These are phyloP conservation scores for Actinernus sp. DNA, from an alignment of 92 coral and sea anemone species.

Conservation along the genomic window DNA sequence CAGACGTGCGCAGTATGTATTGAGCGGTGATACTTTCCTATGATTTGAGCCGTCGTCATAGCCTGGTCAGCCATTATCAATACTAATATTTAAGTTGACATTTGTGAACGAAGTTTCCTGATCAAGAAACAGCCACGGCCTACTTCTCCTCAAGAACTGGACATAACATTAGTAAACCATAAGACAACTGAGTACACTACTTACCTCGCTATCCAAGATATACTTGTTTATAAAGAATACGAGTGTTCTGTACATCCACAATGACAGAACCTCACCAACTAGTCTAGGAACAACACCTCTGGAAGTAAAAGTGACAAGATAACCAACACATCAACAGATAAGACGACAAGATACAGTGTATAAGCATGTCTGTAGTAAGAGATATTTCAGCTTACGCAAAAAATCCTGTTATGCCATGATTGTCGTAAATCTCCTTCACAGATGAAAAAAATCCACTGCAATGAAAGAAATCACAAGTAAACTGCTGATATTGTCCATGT, in stretches of 20 bases:
- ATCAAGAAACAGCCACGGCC: too few species aligned
- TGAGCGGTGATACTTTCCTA: too few species aligned
- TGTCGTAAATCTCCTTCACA: slow-evolving; percentile 75
- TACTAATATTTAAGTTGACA: too few species aligned
- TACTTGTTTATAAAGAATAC: slow-evolving; percentile 77
- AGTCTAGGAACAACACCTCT: slow-evolving; percentile 92
- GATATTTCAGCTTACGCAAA: slow-evolving; percentile 72
- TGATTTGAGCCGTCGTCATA: too few species aligned
- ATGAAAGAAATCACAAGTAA: slow-evolving; percentile 70
- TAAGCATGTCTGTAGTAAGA: background rate
- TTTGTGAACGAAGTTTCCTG: too few species aligned
- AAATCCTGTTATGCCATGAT: slow-evolving; percentile 88
- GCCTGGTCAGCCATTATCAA: too few species aligned
- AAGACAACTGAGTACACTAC: too few species aligned
- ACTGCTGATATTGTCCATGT: slow-evolving; percentile 70
- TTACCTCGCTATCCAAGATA: slow-evolving; percentile 80
- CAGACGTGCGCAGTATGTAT: too few species aligned
- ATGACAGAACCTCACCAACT: slow-evolving; percentile 78
- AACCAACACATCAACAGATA: background rate
- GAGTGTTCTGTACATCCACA: slow-evolving; percentile 80
- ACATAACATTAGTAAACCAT: too few species aligned
- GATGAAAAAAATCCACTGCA: slow-evolving; percentile 77
- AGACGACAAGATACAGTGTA: background rate
- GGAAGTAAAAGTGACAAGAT: background rate
- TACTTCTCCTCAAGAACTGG: too few species aligned